Evolutionary conservation across 1,140 invertebrate genomes (phyloP).

Genomic region (Pygmarrhopalites habei): DNA sequence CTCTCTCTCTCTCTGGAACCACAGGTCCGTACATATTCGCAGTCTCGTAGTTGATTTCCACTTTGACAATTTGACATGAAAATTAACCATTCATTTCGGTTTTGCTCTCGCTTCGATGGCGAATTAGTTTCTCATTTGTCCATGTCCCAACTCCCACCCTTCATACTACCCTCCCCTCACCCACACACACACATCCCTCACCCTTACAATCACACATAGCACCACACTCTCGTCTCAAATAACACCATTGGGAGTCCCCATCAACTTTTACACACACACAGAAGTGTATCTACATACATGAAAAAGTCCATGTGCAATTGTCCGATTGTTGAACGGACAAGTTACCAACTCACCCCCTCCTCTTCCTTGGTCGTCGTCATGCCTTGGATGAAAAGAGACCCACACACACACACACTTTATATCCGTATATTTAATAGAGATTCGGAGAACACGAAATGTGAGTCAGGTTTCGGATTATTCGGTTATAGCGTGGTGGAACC

Average conservation of each 20-base stretch:
- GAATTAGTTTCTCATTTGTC: slow-evolving; percentile 1
- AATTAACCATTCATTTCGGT: slow-evolving; percentile 2
- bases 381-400: not conserved
- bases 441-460: not conserved
- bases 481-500: not conserved
- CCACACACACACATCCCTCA: not conserved
- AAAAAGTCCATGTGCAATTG: not conserved
- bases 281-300: not conserved
- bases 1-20: no score
- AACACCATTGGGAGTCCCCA: not conserved
- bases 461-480: not conserved
- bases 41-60: not conserved
- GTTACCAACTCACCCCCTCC: not conserved
- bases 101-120: not conserved
- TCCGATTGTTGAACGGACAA: not conserved
- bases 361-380: not conserved
- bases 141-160: not conserved
- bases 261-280: not conserved
- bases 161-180: not conserved
- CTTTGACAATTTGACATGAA: slow-evolving; percentile 4
- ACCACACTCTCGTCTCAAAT: not conserved
- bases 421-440: not conserved
- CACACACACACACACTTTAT: no score
- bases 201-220: not conserved
- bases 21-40: no score